Base-by-base conservation (phyloP, 64 coral and sea anemone genomes). In the Cladopsammia gracilis region DNA sequence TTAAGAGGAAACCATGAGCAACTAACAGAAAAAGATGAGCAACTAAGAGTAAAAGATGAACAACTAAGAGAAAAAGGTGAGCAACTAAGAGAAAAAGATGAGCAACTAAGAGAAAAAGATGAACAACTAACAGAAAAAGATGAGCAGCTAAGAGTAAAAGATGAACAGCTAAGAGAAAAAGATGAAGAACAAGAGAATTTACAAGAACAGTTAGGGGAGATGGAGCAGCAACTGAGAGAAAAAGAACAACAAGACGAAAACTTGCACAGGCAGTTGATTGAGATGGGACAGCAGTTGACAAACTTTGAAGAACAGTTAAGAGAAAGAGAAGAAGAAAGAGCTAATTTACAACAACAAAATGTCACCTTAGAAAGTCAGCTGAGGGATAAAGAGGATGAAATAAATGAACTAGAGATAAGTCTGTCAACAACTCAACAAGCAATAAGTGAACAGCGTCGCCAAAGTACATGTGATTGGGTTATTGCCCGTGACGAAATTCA, bases 401-500 rank as follows among this genome's bases (percentile, higher is more conserved):
- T 34, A 10, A 49, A 23, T 46, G 71, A 76, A 49, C 71, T 76
- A 6, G 69, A 74, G 22, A 26, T 51, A 59, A 76, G 34, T 24
- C 87, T 89, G 8, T 7, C 87, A 22, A 25, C 46, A 75, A 71
- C 71, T 68, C 76, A 79, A 44, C 88, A 72, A 15, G 25, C 22
- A 11, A 18, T 82, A 12, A 49, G 16, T 23, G 77, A 79, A 10
- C 54, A 42, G 12, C 48, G 66, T 16, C 62, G 34, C 6, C 48
- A 70, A 57, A 3, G 11, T 23, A 19, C 67, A n/a, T 48, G 23
- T 34, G 76, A 71, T 15, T 83, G 58, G 56, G 57, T 89, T 0
- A 69, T 90, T 59, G 5, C 75, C 26, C 88, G 93, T 10, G 25
- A 77, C 23, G 88, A 95, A 16, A 79, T 95, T 25, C 24, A 59